Conservation (phyloP, 1,140 invertebrate species). For the Sinonovacula constricta region DNA sequence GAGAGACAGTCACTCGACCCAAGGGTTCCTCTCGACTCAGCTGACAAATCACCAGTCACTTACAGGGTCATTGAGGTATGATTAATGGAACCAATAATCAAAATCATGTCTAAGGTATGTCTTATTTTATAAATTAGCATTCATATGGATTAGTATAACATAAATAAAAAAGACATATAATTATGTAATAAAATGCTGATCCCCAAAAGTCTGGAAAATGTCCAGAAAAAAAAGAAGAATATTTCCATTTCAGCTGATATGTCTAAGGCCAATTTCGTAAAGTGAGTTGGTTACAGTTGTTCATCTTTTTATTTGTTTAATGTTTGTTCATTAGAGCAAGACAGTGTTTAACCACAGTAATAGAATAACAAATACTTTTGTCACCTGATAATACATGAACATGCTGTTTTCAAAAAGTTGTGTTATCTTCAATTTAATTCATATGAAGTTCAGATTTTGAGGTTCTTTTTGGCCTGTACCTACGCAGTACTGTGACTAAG, state of each 20-base stretch:
- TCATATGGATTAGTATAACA: background rate
- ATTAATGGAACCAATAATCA: background rate
- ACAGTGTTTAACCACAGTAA: no score
- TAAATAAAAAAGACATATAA: background rate
- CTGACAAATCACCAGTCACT: background rate
- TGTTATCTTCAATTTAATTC: no score
- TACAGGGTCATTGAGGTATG: conserved; percentile 54
- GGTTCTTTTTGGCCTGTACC: no score
- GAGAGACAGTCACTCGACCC: conserved; percentile 20
- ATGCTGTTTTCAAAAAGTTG: no score
- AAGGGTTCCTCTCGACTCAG: conserved; percentile 1
- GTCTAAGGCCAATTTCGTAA: no score
- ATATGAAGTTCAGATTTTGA: no score
- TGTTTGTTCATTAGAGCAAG: no score
- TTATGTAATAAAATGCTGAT: background rate
- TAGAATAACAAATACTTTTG: no score
- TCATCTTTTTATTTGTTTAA: no score
- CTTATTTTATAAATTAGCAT: background rate
- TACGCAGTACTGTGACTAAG: no score
- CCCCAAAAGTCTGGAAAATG: background rate
- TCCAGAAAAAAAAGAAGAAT: background rate
- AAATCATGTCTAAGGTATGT: background rate
- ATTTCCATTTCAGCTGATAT: background rate
- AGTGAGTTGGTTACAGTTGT: no score
- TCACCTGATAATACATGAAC: no score